Base-by-base conservation (phyloP, 2,113 vertebrate species). In the Pristiophorus japonicus region DNA sequence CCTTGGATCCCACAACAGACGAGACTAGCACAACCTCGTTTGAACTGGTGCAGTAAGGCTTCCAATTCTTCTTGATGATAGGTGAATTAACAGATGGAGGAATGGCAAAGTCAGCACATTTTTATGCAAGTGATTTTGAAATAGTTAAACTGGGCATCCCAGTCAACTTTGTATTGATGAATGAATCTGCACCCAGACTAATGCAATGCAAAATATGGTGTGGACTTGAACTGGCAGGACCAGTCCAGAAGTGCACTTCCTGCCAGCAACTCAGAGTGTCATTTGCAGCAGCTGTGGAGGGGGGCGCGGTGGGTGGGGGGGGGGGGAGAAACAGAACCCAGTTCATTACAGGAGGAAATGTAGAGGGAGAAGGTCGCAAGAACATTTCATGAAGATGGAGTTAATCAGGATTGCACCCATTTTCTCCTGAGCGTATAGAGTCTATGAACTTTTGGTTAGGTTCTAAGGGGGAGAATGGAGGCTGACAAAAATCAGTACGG, bases 191-290 rank as follows among this genome's bases (percentile, higher is more conserved):
- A 91, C 59, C 30, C 1, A 18, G 59, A 63, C 88, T 91, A 91
- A 91, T 91, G 75, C 16, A 63, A 62, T 42, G 16, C 38, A 65
- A 92, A 92, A 38, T 63, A 92, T 11, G 62, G 59, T 65, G n/a
- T 92, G 59, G 88, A 92, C 63, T 92, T 92, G 88, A 92, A 92
- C 88, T 92, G 88, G 88, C 88, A 92, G 88, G 88, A 92, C 88
- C 88, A 92, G 88, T 92, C 59, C 18, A 65, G n/a, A 92, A 92
- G 88, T 92, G 88, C 55, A 92, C 59, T 92, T 63, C 87, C 55
- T 91, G 87, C 55, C 87, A 91, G 87, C 87, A 62, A 59, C 55
- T 90, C 30, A 27, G 22, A 30, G 30, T 81, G 38, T n/a, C 51
- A 20, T 59, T 91, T 55, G 30, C 55, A 91, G 87, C 88, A 92